Percentiles rank a stretch among this genome's conserved stretches.
Evolutionary conservation across 2,113 vertebrate species (phyloP).

Genomic region (Aramus guarauna): DNA sequence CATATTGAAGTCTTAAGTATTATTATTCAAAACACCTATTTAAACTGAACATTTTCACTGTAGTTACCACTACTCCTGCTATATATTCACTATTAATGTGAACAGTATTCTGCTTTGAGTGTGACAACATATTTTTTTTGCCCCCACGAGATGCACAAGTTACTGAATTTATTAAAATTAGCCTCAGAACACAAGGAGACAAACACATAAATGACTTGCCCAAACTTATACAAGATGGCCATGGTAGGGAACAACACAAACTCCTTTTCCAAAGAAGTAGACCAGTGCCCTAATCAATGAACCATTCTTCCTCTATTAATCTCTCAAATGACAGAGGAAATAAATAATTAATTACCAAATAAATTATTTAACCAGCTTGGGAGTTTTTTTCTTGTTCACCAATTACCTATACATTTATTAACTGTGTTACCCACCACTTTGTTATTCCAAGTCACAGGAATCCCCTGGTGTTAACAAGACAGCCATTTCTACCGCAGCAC

Average conservation of each 20-base stretch:
- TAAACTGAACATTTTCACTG: not conserved
- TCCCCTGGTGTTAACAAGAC: not conserved
- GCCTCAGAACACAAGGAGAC: not conserved
- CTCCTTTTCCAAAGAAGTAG: not conserved
- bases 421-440: not conserved
- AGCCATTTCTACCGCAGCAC: too few species aligned
- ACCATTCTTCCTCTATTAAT: not conserved
- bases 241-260: not conserved
- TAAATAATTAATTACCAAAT: not conserved
- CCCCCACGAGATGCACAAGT: rapidly evolving
- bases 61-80: not conserved
- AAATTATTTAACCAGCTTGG: not conserved
- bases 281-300: not conserved
- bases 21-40: not conserved
- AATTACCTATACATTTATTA: not conserved
- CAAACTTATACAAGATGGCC: not conserved
- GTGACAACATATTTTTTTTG: rapidly evolving
- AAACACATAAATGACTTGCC: not conserved
- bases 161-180: not conserved
- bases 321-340: not conserved
- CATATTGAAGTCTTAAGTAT: not conserved
- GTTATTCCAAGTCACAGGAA: not conserved
- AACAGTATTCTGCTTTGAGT: not conserved
- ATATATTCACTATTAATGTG: rapidly evolving
- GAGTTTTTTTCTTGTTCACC: not conserved